Evolutionary conservation across 2,888 invertebrate genomes (phyloP), one percentile per base, ranked within the genome.

Genomic region (Xestia ashworthii): DNA sequence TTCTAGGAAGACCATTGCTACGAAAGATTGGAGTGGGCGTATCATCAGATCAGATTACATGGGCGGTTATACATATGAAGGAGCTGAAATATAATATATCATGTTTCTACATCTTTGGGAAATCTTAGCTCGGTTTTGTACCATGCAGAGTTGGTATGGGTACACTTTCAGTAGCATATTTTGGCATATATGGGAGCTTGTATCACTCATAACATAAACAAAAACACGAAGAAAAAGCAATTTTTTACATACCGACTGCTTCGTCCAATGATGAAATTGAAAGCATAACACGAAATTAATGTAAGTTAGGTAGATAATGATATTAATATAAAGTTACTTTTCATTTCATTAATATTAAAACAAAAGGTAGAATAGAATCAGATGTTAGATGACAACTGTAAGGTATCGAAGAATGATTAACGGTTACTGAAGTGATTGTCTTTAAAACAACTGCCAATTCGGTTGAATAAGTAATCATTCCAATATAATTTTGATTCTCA

Each of bases 231-330:
- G 69, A 91, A 80, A 88, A 91, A 92, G 90, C 88, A 88, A 82
- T 82, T 92, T 82, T 92, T 95, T 96, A 96, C 96, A 93, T 96
- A 96, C 96, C 96, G 88, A 96, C 96, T 96, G 96, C 92, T 92
- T 93, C 93, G 91, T 96, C 96, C 96, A 93, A 92, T 93, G 92
- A 94, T 91, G 92, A 93, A 91, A 90, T 95, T 94, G 96, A 93
- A 96, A 95, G 88, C 93, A 93, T 92, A 96, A 95, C 88, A 93
- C 89, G 89, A 91, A 91, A 93, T 91, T 94, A 93, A 94, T 93
- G 91, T 92, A 89, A 90, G 84, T 89, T 87, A 89, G 88, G 86
- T 86, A 86, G 82, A 85, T 67, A 66, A 86, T 84, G 87, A 75
- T 66, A 67, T 75, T 62, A 76, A 68, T 82, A 77, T 76, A 83